Evolutionary conservation across 2,888 invertebrate genomes (phyloP).

Genomic region (Periphyllus acericola): DNA sequence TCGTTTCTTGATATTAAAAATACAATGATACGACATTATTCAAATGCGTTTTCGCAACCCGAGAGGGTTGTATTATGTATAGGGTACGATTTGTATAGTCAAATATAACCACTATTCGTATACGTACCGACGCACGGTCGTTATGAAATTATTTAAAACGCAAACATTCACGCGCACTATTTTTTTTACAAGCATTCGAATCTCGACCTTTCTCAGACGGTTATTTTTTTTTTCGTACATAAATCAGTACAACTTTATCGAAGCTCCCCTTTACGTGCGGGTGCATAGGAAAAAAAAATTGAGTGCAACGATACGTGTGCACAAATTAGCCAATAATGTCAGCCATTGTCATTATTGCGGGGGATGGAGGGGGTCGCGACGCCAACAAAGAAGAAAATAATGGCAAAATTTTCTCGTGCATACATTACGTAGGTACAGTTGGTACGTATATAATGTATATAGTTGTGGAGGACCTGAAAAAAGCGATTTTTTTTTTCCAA

Average conservation of each 20-base stretch:
- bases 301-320: slow-evolving; percentile 24
- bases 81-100: slow-evolving; percentile 18
- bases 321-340: slow-evolving; percentile 29
- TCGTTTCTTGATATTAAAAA: background rate
- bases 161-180: background rate
- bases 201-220: background rate
- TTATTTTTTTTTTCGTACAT: background rate
- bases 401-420: slow-evolving; percentile 15
- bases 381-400: slow-evolving; percentile 30
- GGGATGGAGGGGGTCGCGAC: background rate
- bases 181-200: background rate
- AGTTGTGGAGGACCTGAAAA: background rate
- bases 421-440: background rate
- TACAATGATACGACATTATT: slow-evolving; percentile 23
- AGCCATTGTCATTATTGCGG: slow-evolving; percentile 15
- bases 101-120: background rate
- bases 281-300: background rate
- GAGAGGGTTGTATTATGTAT: slow-evolving; percentile 3
- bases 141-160: slow-evolving; percentile 10
- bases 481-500: slow-evolving; percentile 14
- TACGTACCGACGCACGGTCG: background rate
- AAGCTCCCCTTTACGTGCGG: background rate
- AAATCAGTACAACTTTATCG: background rate
- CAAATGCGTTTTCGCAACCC: slow-evolving; percentile 2
- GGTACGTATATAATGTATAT: background rate